These are phyloP conservation scores for Poecilia latipinna DNA, from an alignment of 2,113 vertebrate genomes.

Conservation along the genomic window DNA sequence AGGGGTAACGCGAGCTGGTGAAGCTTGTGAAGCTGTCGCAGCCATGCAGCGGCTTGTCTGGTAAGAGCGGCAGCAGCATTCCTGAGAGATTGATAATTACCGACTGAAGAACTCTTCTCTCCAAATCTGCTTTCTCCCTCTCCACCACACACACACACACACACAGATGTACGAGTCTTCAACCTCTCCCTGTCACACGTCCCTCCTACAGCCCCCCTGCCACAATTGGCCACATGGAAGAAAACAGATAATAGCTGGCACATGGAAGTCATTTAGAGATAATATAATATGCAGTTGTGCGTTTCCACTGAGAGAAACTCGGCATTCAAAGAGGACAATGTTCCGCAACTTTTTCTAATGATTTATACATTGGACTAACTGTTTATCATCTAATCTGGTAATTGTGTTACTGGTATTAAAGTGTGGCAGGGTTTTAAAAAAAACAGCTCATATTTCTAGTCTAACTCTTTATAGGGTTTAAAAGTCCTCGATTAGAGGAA, in stretches of 20 bases:
- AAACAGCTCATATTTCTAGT: not conserved
- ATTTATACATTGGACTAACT: not conserved
- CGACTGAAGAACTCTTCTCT: slow-evolving; percentile 64
- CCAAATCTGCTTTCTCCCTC: slow-evolving; percentile 59
- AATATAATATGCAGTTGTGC: slow-evolving; percentile 42
- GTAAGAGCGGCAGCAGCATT: slow-evolving; percentile 71
- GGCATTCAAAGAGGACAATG: not conserved
- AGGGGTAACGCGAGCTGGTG: slow-evolving; percentile 30
- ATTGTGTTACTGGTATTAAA: not conserved
- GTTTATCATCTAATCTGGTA: not conserved
- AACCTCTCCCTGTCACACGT: slow-evolving; percentile 14
- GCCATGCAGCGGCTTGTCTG: slow-evolving; percentile 78
- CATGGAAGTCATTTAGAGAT: slow-evolving; percentile 68
- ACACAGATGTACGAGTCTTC: slow-evolving; percentile 2
- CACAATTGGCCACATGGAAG: slow-evolving; percentile 18
- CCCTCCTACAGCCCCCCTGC: slow-evolving; percentile 27
- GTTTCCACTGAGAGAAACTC: not conserved
- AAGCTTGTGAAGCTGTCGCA: slow-evolving; percentile 34
- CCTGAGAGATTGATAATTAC: slow-evolving; percentile 81
- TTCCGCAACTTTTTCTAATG: not conserved
- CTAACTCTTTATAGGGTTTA: not conserved
- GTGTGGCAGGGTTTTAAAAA: not conserved
- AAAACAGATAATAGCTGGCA: slow-evolving; percentile 53
- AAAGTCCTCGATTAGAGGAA: not conserved
- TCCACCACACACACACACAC: not conserved